phyloP scores from a whole-genome alignment of 2,888 invertebrate species.

The Leucophenga maculata region DNA sequence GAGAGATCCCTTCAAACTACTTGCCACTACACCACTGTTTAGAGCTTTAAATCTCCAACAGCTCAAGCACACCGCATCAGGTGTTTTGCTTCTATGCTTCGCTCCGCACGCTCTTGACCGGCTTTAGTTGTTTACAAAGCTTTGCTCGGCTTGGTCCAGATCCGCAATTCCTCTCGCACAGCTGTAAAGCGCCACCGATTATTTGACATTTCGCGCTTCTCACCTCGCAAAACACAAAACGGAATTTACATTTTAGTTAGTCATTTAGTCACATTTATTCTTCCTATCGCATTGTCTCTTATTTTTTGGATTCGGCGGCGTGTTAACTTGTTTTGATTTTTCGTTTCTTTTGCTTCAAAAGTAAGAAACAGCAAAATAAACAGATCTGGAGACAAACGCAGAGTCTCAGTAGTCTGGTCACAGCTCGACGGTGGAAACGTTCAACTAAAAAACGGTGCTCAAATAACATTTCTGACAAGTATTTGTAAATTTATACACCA shows the following conservation, averaged over 20 bases:
- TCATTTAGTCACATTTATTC: not conserved
- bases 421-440: too few species aligned
- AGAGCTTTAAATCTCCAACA: too few species aligned
- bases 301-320: not conserved
- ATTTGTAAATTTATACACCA: not conserved
- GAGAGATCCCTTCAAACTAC: too few species aligned
- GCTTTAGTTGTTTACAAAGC: not conserved
- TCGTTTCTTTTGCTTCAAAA: not conserved
- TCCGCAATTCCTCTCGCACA: not conserved
- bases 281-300: not conserved
- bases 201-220: not conserved
- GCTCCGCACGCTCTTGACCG: not conserved
- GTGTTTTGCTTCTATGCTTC: too few species aligned
- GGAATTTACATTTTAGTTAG: conserved; percentile 1
- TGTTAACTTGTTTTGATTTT: conserved; percentile 1
- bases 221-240: not conserved
- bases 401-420: too few species aligned
- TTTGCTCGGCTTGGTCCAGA: not conserved
- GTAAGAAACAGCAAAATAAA: not conserved
- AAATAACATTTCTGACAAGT: too few species aligned
- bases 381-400: too few species aligned
- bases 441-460: too few species aligned
- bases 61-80: too few species aligned
- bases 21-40: too few species aligned
- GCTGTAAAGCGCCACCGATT: not conserved